A percentile compares a stretch with the other conserved stretches of the same genome.
Evolutionary conservation across 2,113 vertebrate genomes (phyloP).

Genomic region (Colistium nudipinnis): DNA sequence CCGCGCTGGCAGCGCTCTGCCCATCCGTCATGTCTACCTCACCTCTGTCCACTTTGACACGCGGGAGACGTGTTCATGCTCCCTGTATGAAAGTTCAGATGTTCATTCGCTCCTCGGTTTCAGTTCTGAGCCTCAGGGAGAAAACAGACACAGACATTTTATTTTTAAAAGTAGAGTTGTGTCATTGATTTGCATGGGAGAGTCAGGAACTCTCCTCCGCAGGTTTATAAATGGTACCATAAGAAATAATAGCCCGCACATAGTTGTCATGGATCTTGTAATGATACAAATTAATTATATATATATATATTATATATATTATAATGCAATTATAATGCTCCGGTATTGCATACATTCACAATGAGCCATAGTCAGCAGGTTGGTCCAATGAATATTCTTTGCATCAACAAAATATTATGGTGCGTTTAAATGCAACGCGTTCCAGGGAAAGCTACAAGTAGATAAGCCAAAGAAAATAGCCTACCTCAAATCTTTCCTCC

Average conservation of each 20-base stretch:
- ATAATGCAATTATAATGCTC: no score
- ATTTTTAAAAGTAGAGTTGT: no score
- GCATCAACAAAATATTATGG: neutral
- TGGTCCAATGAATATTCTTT: no score
- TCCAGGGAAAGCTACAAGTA: neutral
- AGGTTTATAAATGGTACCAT: no score
- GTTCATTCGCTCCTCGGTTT: neutral
- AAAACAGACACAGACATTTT: constrained; percentile 8
- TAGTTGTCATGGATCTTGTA: no score
- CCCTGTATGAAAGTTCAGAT: neutral
- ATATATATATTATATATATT: no score
- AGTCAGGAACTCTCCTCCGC: no score
- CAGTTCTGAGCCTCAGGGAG: constrained; percentile 19
- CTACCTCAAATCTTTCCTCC: neutral
- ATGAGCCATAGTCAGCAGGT: no score
- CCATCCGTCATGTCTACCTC: constrained; percentile 48
- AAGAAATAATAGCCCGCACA: no score
- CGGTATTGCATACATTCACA: no score
- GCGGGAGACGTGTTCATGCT: neutral
- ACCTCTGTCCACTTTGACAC: constrained; percentile 38
- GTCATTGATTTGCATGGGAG: no score
- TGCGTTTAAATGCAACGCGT: neutral
- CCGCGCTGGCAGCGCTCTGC: constrained; percentile 6
- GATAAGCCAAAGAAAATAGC: neutral
- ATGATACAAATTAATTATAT: no score